A percentile compares a stretch with the other conserved stretches of the same genome.
These are phyloP conservation scores for Desmodus rotundus DNA, from an alignment of 2,113 vertebrate genomes.

Conservation along the genomic window DNA sequence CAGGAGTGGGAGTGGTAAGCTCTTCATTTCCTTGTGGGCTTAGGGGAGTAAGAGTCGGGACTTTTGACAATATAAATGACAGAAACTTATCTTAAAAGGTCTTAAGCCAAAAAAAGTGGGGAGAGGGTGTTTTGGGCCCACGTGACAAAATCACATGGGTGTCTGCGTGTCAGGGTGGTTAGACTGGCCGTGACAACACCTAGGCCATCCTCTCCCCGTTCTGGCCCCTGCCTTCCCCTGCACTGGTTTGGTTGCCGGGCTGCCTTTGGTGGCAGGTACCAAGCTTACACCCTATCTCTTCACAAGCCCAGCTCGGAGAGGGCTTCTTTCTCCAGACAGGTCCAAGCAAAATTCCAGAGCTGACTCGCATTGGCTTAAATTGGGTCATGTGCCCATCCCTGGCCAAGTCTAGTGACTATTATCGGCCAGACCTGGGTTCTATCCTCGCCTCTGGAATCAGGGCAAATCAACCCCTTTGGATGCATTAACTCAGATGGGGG, in stretches of 20 bases:
- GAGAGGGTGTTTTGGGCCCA: background rate
- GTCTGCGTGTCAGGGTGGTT: fast-evolving
- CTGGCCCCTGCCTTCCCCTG: background rate
- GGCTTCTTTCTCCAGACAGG: background rate
- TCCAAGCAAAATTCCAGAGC: background rate
- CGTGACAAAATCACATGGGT: background rate
- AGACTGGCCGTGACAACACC: no score
- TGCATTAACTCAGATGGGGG: fast-evolving
- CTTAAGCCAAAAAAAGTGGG: background rate
- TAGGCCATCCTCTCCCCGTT: background rate
- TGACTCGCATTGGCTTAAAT: background rate
- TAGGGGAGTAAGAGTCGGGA: background rate
- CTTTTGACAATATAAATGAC: background rate
- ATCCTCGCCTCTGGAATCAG: background rate
- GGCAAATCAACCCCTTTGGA: background rate
- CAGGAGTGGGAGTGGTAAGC: background rate
- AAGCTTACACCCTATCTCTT: no score
- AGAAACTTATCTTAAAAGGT: background rate
- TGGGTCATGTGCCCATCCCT: fast-evolving
- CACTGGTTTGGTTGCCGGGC: background rate
- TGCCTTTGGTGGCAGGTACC: background rate
- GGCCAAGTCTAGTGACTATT: fast-evolving
- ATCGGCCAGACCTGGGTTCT: fast-evolving
- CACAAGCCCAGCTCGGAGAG: background rate
- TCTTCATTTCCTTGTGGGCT: background rate